A percentile compares a stretch with the other conserved stretches of the same genome.
Evolutionary conservation across 2,113 vertebrate species (phyloP).

Genomic region (Salvelinus namaycush): DNA sequence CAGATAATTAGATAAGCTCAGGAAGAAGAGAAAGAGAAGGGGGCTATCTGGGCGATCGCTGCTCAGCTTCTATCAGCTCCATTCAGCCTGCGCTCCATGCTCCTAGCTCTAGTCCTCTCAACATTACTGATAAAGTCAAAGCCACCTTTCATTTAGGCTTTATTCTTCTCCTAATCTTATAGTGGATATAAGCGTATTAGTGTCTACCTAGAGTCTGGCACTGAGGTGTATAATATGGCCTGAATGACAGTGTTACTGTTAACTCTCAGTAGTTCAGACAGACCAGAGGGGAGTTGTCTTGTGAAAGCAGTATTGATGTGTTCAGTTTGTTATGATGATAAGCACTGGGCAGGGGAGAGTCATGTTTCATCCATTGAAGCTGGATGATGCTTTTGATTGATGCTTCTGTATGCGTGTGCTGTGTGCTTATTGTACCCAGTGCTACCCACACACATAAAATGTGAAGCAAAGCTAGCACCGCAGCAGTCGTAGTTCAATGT

Average conservation of each 20-base stretch:
- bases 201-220: slow-evolving; percentile 25
- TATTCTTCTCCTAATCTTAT: slow-evolving; percentile 51
- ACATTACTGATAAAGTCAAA: slow-evolving; percentile 38
- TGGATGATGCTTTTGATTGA: slow-evolving; percentile 3
- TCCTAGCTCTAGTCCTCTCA: slow-evolving; percentile 18
- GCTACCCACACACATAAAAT: neutral
- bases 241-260: neutral
- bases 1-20: slow-evolving; percentile 75
- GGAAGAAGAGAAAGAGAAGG: slow-evolving; percentile 40
- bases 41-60: slow-evolving; percentile 57
- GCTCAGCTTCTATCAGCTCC: slow-evolving; percentile 40
- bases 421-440: neutral
- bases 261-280: neutral
- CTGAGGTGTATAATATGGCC: neutral
- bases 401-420: neutral
- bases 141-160: slow-evolving; percentile 62
- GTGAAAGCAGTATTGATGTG: neutral
- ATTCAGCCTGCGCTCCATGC: slow-evolving; percentile 18
- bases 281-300: neutral
- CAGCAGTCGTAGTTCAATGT: neutral
- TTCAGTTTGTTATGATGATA: neutral
- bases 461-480: neutral
- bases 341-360: neutral
- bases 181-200: slow-evolving; percentile 59
- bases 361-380: neutral